Evolutionary conservation across 2,797 vertebrate genomes (phyloP), one percentile per base, ranked within the genome.

Genomic region (Syngnathus rostellatus): DNA sequence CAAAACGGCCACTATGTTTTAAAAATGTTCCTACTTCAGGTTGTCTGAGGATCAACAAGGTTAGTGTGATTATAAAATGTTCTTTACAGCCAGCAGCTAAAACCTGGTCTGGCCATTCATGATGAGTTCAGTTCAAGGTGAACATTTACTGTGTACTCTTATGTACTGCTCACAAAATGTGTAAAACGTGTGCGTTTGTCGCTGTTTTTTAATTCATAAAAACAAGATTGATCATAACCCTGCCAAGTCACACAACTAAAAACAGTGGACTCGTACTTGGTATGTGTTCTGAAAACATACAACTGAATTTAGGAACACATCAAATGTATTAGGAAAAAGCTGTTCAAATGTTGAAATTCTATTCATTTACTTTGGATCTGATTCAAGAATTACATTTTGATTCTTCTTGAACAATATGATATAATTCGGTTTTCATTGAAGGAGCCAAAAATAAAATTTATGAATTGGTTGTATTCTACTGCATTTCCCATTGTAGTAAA

Each of bases 41-140:
- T 17, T 70, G n/a, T 7, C 63, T 3, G 40, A 31, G n/a, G 25
- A 31, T 64, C 46, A 19, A 37, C 11, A 40, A 45, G 48, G 23
- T 58, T 10, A 31, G 48, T 25, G 10, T 67, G 54, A 69, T 62
- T 12, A 53, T 40, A 21, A 6, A 66, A 64, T 51, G 41, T 48
- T 55, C 16, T 3, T 19, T 19, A 50, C 9, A 45, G 50, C 58
- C 45, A n/a, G 51, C 39, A 41, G n/a, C 59, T 45, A 43, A 31
- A 46, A 66, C 16, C 19, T 58, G 54, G 60, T 61, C 63, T 41
- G 50, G 14, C 25, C 17, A 65, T 71, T 48, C 45, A 64, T 68
- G 60, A 58, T 40, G 57, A 39, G 41, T 40, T 41, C 64, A 16
- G 25, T 51, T 48, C 1, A 16, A 57, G 14, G 19, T 3, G 5